phyloP scores from a whole-genome alignment of 1,140 invertebrate genomes.

The Drosophila pruinosa region DNA sequence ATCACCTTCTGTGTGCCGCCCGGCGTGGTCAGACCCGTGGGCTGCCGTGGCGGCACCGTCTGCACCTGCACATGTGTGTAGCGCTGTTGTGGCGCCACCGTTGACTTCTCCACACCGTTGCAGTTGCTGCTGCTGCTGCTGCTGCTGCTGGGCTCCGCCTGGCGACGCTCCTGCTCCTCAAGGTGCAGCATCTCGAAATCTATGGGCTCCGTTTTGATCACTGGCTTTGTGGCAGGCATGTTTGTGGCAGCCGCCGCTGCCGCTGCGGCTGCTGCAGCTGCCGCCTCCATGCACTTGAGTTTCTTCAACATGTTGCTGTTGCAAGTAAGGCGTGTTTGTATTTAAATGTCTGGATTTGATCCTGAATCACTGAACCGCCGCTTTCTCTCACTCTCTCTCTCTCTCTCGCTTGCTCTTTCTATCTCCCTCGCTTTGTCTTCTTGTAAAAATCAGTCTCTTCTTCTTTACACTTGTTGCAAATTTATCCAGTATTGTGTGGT shows the following conservation, averaged over 20 bases:
- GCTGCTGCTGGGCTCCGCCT: conserved; percentile 33
- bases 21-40: conserved; percentile 55
- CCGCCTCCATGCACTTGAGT: conserved; percentile 76
- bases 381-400: conserved; percentile 42
- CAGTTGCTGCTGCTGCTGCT: conserved; percentile 14
- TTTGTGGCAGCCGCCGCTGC: neutral
- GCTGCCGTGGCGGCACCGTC: conserved; percentile 70
- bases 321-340: conserved; percentile 32
- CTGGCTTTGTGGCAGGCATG: conserved; percentile 27
- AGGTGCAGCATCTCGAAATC: conserved; percentile 77
- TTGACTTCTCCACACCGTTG: neutral
- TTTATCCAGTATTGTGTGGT: conserved; percentile 40
- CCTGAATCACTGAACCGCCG: conserved; percentile 73
- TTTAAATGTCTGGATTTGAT: conserved; percentile 71
- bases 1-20: conserved; percentile 78
- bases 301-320: conserved; percentile 74
- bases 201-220: conserved; percentile 75
- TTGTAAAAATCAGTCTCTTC: conserved; percentile 79
- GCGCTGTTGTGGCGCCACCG: conserved; percentile 28
- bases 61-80: conserved; percentile 78
- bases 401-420: conserved; percentile 1
- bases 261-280: conserved; percentile 44
- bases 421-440: neutral
- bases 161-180: conserved; percentile 54
- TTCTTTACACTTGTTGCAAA: conserved; percentile 75